Evolutionary conservation across 1,140 invertebrate genomes (phyloP).

Genomic region (Diorhabda elongata): DNA sequence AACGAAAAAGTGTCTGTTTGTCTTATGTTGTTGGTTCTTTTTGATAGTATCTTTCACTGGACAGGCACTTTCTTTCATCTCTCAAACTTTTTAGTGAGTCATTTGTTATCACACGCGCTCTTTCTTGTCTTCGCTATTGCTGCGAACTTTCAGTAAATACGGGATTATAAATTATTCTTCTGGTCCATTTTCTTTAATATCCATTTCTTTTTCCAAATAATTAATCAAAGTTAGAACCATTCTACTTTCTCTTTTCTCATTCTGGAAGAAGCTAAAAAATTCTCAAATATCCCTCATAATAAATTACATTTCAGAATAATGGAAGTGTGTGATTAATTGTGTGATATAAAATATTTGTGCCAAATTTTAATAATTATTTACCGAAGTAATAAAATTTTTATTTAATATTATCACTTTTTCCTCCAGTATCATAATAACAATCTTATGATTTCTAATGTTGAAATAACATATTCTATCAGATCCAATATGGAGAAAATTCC

Average conservation of each 20-base stretch:
- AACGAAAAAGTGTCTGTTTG: not conserved
- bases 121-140: not conserved
- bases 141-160: not conserved
- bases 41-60: conserved; percentile 1
- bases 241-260: not conserved
- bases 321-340: no score
- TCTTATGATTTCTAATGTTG: no score
- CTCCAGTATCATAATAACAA: no score
- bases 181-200: not conserved
- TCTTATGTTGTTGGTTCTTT: not conserved
- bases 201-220: not conserved
- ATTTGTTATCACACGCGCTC: not conserved
- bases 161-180: conserved; percentile 1
- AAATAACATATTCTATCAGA: no score
- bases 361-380: no score
- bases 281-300: no score
- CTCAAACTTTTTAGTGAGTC: not conserved
- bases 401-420: no score
- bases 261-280: no score
- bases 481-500: no score
- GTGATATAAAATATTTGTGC: no score
- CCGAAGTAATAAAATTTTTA: no score
- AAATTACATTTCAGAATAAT: no score
- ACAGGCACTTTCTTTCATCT: not conserved
- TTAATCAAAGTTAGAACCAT: conserved; percentile 1